phyloP scores from a whole-genome alignment of 2,888 invertebrate genomes.

The Furcula furcula region DNA sequence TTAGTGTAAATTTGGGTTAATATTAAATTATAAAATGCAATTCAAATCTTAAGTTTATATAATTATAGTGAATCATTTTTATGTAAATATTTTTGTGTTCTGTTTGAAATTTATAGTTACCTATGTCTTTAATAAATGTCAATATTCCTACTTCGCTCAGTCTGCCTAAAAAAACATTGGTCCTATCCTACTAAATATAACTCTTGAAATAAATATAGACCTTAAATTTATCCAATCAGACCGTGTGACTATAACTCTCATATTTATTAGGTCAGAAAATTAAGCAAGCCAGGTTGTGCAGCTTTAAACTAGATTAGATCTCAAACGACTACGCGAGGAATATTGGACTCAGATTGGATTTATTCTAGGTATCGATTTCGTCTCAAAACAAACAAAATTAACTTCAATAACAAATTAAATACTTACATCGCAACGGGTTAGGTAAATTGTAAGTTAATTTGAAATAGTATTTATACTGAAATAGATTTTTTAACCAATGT shows the following conservation, averaged over 20 bases:
- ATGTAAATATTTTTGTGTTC: too few species aligned
- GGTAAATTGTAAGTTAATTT: not conserved
- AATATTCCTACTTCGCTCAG: too few species aligned
- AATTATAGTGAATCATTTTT: too few species aligned
- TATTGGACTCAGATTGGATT: conserved; percentile 32
- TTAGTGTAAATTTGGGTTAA: not conserved
- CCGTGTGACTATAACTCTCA: too few species aligned
- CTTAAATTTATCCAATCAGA: too few species aligned
- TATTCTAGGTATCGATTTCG: conserved; percentile 15
- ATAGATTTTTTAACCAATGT: not conserved
- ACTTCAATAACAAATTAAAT: conserved; percentile 14
- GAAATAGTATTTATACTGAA: not conserved
- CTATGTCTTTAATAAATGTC: too few species aligned
- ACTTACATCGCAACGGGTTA: conserved; percentile 3
- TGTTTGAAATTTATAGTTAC: too few species aligned
- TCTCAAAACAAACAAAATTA: conserved; percentile 14
- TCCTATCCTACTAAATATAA: too few species aligned
- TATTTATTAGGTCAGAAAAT: conserved; percentile 49
- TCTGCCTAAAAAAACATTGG: too few species aligned
- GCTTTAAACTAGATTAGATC: conserved; percentile 42
- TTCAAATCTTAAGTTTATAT: too few species aligned
- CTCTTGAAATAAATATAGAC: too few species aligned
- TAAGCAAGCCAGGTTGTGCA: conserved; percentile 34
- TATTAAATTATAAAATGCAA: too few species aligned
- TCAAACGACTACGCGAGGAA: conserved; percentile 22